phyloP scores from a whole-genome alignment of 2,888 invertebrate species.

The Sicus ferrugineus region DNA sequence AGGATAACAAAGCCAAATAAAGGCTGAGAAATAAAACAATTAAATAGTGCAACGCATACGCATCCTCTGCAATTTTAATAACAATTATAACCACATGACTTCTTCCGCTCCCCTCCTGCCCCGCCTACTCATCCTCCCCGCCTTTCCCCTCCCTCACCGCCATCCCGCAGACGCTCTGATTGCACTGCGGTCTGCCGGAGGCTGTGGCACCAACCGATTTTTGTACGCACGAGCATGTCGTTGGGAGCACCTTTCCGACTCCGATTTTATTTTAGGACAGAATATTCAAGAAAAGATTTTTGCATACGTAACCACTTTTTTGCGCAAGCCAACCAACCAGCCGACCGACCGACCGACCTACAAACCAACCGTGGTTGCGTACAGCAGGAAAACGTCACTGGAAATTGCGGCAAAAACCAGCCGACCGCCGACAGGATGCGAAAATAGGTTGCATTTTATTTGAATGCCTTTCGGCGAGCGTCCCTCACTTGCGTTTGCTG shows the following conservation, averaged over 20 bases:
- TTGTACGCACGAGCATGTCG: neutral
- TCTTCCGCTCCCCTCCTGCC: too few relatives aligned
- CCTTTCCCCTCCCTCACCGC: too few relatives aligned
- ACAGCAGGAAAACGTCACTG: neutral
- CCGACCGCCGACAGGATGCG: neutral
- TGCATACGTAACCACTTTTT: neutral
- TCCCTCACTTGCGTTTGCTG: neutral
- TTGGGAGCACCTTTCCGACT: neutral
- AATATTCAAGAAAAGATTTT: slow-evolving; percentile 3
- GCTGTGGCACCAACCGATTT: neutral
- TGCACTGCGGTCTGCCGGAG: neutral
- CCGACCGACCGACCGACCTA: too few relatives aligned
- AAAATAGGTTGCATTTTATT: slow-evolving; percentile 16
- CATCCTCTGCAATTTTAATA: neutral
- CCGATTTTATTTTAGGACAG: neutral
- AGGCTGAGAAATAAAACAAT: neutral
- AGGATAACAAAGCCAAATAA: neutral
- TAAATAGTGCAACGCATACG: too few relatives aligned
- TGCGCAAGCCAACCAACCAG: too few relatives aligned
- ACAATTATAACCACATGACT: neutral
- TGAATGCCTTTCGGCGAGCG: neutral
- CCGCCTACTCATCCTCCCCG: too few relatives aligned
- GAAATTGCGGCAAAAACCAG: slow-evolving; percentile 13
- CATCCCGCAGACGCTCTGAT: too few relatives aligned
- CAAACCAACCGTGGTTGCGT: neutral